Conservation (phyloP, 92 coral and sea anemone genomes). For the Hydrozoanthus gracilis region DNA sequence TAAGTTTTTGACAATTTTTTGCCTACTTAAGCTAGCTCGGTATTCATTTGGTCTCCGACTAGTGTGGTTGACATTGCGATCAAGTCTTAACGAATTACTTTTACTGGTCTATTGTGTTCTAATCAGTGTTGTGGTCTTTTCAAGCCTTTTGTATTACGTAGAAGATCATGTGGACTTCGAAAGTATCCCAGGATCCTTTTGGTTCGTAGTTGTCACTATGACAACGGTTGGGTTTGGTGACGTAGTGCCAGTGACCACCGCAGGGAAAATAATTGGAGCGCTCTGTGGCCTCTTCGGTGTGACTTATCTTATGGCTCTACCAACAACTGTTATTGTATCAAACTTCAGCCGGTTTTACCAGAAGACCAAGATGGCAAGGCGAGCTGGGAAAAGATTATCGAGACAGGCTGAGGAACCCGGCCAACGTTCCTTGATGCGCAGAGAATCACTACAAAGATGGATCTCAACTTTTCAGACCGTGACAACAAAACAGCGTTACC, state of each 20-base stretch:
- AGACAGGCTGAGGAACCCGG: conserved; percentile 1
- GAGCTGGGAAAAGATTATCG: not conserved
- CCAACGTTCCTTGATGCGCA: conserved; percentile 36
- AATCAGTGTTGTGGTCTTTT: conserved; percentile 59
- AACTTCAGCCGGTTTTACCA: conserved; percentile 64
- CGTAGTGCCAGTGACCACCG: conserved; percentile 55
- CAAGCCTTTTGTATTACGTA: conserved; percentile 55
- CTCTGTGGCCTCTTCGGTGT: conserved; percentile 69
- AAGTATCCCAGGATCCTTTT: conserved; percentile 68
- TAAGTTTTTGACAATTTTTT: conserved; percentile 43
- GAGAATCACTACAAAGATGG: conserved; percentile 45
- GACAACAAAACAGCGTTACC: conserved; percentile 8
- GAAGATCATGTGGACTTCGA: conserved; percentile 50
- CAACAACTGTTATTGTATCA: conserved; percentile 67
- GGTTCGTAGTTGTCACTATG: conserved; percentile 70
- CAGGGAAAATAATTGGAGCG: conserved; percentile 63
- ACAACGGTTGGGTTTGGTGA: conserved; percentile 78
- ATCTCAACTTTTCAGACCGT: conserved; percentile 40
- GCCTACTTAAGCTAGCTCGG: conserved; percentile 63
- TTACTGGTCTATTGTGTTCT: conserved; percentile 51
- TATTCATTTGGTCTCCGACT: conserved; percentile 63
- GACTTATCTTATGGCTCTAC: conserved; percentile 61
- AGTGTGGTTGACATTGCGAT: conserved; percentile 47
- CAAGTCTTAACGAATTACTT: conserved; percentile 52
- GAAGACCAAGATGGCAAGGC: conserved; percentile 19